These are phyloP conservation scores for Procambarus clarkii DNA, from an alignment of 1,140 invertebrate genomes.

Conservation along the genomic window DNA sequence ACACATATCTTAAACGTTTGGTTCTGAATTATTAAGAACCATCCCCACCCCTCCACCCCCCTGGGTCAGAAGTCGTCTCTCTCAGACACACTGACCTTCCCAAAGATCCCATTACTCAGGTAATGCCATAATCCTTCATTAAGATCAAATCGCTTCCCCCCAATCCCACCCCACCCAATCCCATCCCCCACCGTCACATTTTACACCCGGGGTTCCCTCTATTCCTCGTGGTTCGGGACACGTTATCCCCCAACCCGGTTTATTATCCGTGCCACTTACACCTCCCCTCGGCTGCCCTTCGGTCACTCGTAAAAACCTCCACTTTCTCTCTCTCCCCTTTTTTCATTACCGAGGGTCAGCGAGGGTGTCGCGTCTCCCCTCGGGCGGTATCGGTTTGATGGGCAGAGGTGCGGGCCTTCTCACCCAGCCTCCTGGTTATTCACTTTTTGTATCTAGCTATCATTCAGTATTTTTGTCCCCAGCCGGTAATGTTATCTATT, in stretches of 20 bases:
- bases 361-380: conserved; percentile 51
- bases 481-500: neutral
- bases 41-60: too few relatives aligned
- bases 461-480: conserved; percentile 20
- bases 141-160: conserved; percentile 39
- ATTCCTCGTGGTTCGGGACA: conserved; percentile 37
- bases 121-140: conserved; percentile 52
- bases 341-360: conserved; percentile 59
- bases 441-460: conserved; percentile 27
- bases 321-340: conserved; percentile 65
- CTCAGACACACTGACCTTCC: too few relatives aligned
- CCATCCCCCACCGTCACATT: neutral
- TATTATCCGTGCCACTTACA: conserved; percentile 66
- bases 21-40: too few relatives aligned
- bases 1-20: too few relatives aligned
- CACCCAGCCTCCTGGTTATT: conserved; percentile 24
- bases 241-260: conserved; percentile 36
- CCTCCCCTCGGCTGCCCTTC: conserved; percentile 49
- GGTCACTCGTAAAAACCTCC: conserved; percentile 62
- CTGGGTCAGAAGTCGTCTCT: too few relatives aligned
- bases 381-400: conserved; percentile 57
- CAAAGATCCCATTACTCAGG: neutral
- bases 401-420: conserved; percentile 6
- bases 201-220: conserved; percentile 37
- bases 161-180: too few relatives aligned